These are phyloP conservation scores for Brachionus asplanchnoidis DNA, from an alignment of 1,140 invertebrate species.

Conservation along the genomic window DNA sequence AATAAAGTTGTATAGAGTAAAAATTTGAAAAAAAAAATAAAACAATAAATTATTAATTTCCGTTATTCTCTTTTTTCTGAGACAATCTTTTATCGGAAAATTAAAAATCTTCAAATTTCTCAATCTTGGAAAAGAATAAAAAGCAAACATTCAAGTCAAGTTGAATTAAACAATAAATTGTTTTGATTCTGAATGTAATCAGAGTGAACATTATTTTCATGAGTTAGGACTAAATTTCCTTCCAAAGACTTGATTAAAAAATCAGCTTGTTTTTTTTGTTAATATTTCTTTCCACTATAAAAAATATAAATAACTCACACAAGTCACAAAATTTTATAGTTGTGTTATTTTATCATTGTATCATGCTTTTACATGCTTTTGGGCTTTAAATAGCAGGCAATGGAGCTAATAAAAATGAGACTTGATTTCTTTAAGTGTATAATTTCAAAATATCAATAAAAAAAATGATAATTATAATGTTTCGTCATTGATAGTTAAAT, in stretches of 20 bases:
- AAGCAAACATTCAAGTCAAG: background rate
- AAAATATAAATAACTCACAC: too few species aligned
- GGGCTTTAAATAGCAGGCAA: background rate
- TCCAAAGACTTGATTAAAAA: background rate
- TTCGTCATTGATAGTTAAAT: background rate
- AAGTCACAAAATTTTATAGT: background rate
- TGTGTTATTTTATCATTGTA: background rate
- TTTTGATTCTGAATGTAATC: background rate
- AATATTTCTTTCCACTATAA: too few species aligned
- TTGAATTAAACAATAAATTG: background rate
- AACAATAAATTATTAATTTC: too few species aligned
- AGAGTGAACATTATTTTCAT: background rate
- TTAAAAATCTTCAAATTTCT: background rate
- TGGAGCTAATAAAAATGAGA: background rate
- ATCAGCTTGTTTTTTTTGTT: background rate
- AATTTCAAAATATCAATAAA: background rate
- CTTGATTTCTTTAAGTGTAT: background rate
- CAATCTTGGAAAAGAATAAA: background rate
- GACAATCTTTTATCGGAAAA: background rate
- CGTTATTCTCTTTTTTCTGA: too few species aligned
- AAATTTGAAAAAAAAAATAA: too few species aligned
- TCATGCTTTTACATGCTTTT: background rate
- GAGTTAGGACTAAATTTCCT: background rate
- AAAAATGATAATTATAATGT: constrained; percentile 11
- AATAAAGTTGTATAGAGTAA: background rate